A percentile compares a stretch with the other conserved stretches of the same genome.
Evolutionary conservation across 1,140 invertebrate genomes (phyloP).

Genomic region (Lepidurus apus): DNA sequence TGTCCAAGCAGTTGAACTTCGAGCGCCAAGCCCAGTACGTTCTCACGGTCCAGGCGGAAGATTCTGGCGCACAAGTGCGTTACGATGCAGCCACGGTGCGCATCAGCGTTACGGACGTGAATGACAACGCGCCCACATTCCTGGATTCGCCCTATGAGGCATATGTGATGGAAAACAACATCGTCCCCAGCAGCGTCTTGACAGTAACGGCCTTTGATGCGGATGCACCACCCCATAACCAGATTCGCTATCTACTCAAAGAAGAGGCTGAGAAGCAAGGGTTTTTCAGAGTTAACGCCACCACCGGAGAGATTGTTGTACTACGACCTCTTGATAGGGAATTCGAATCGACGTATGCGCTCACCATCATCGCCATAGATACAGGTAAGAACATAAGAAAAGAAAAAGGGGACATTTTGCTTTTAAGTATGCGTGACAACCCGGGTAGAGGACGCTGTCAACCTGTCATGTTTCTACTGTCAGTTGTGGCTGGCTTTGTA

Average conservation of each 20-base stretch:
- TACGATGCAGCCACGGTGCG: conserved; percentile 63
- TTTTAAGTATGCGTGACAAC: conserved; percentile 19
- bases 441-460: neutral
- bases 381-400: conserved; percentile 60
- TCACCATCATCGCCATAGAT: conserved; percentile 85
- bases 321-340: conserved; percentile 76
- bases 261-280: conserved; percentile 72
- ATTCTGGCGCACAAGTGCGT: conserved; percentile 63
- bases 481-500: neutral
- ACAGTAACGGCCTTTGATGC: conserved; percentile 80
- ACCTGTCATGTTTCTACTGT: conserved; percentile 10
- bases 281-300: conserved; percentile 77
- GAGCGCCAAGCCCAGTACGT: conserved; percentile 78
- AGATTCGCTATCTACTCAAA: conserved; percentile 84
- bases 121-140: conserved; percentile 90
- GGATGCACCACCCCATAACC: conserved; percentile 82
- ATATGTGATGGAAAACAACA: conserved; percentile 79
- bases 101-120: conserved; percentile 75
- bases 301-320: conserved; percentile 77
- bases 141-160: conserved; percentile 83
- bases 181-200: conserved; percentile 46
- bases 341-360: conserved; percentile 68
- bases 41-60: conserved; percentile 78
- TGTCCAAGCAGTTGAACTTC: conserved; percentile 85
- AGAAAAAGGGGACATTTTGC: neutral